A percentile compares a stretch with the other conserved stretches of the same genome.
Conservation (phyloP, 2,113 vertebrate genomes). For the Pogona vitticeps region DNA sequence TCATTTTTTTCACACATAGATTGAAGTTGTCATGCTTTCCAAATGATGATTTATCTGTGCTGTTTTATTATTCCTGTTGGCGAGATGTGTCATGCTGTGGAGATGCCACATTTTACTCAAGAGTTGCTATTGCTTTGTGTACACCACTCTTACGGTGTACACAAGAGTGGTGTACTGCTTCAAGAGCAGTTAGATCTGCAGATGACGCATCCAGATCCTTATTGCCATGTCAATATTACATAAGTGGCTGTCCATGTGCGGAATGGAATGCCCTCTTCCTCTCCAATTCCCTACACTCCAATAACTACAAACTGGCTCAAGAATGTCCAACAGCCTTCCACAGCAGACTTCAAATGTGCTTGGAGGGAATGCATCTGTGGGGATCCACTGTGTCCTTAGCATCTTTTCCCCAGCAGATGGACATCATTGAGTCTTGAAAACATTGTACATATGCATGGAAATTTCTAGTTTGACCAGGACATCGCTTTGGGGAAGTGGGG, state of each 20-base stretch:
- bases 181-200: neutral
- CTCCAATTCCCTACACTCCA: neutral
- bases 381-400: no score
- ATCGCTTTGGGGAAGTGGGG: no score
- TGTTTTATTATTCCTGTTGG: neutral
- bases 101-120: neutral
- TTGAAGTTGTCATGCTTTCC: neutral
- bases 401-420: no score
- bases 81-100: neutral
- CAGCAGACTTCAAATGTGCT: neutral
- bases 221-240: neutral
- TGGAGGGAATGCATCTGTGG: no score
- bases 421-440: no score
- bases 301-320: neutral
- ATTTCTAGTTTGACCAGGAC: no score
- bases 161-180: no score
- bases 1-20: slow-evolving; percentile 39
- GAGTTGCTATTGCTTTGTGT: neutral
- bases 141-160: neutral
- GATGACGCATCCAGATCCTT: neutral
- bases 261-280: neutral
- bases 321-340: no score
- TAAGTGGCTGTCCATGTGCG: neutral
- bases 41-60: neutral
- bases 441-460: no score